Base-by-base conservation (phyloP, 2,113 vertebrate species). In the Oostethus manadensis region DNA sequence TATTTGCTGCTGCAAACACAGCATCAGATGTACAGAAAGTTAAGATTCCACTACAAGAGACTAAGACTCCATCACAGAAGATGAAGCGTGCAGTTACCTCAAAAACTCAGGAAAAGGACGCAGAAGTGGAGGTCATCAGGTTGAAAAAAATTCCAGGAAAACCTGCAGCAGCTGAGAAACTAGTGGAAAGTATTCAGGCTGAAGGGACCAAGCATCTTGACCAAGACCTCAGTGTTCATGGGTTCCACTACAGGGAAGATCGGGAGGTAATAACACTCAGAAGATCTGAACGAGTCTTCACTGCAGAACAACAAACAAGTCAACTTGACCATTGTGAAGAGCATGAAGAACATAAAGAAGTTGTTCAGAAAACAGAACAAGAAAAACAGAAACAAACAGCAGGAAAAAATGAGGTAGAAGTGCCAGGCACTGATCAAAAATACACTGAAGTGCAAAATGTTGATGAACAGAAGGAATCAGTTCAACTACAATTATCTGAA, bases 11-110 rank as follows among this genome's bases (percentile, higher is more conserved):
- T 15, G 66, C 73, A 73, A 88, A 68, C 70, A 73, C 75, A 81
- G 74, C 53, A 62, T 46, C 82, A 46, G n/a, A 80, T 87, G 64
- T 84, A 71, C 80, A 68, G 60, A 92, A 88, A 85, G 81, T 29
- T 84, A 89, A 84, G 84, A 84, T 87, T 49, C 68, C 70, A 0
- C 38, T 42, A 3, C 38, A 42, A 14, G 38, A 14, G 38, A 42
- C 38, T 14, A 42, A 3, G 14, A 42, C 11, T 4, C 3, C 38
- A 42, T 71, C 90, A 16, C 8, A 71, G 56, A 62, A 86, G 11
- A 65, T 81, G 74, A 90, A 86, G 72, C 88, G 42, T 43, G 73
- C 87, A 69, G 60, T 74, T 40, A 78, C 75, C 14, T 61, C 58
- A 67, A 56, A 62, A 47, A 54, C 65, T 62, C 87, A 89, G 63